These are phyloP conservation scores for Sylvilagus floridanus DNA, from an alignment of 2,797 vertebrate species.

Conservation along the genomic window DNA sequence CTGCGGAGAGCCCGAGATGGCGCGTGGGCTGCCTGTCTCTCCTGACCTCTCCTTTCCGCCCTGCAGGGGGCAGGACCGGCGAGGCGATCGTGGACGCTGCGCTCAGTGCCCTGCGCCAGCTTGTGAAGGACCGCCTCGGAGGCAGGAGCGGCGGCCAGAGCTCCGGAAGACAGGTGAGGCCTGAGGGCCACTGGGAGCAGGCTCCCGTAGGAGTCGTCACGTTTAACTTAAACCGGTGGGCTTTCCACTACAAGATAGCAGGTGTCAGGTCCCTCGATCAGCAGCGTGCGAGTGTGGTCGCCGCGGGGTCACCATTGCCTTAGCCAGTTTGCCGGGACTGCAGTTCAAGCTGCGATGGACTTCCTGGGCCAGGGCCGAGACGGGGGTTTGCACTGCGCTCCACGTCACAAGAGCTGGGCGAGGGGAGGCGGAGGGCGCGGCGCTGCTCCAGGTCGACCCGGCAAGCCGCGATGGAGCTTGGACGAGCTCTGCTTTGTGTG, in stretches of 20 bases:
- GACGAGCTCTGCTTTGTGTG: slow-evolving; percentile 79
- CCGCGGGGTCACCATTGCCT: not conserved
- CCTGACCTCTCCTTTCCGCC: not conserved
- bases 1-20: fast-evolving
- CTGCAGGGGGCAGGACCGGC: slow-evolving; percentile 93
- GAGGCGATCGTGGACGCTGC: slow-evolving; percentile 95
- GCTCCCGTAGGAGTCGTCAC: no score
- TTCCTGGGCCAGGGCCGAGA: slow-evolving; percentile 92
- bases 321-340: slow-evolving; percentile 92
- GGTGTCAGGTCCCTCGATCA: not conserved
- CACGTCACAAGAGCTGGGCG: slow-evolving; percentile 92
- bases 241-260: not conserved
- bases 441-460: slow-evolving; percentile 81
- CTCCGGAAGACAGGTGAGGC: slow-evolving; percentile 90
- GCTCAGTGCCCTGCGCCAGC: slow-evolving; percentile 89
- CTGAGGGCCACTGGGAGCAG: no score
- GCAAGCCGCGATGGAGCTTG: slow-evolving; percentile 83
- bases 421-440: slow-evolving; percentile 81
- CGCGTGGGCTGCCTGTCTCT: not conserved
- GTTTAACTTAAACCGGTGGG: not conserved
- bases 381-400: slow-evolving; percentile 93
- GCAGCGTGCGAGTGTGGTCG: not conserved
- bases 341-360: slow-evolving; percentile 93
- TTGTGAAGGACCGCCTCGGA: slow-evolving; percentile 94
- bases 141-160: slow-evolving; percentile 92